These are phyloP conservation scores for Enteromius afrohamiltoni DNA, from an alignment of 2,797 vertebrate genomes.

Conservation along the genomic window DNA sequence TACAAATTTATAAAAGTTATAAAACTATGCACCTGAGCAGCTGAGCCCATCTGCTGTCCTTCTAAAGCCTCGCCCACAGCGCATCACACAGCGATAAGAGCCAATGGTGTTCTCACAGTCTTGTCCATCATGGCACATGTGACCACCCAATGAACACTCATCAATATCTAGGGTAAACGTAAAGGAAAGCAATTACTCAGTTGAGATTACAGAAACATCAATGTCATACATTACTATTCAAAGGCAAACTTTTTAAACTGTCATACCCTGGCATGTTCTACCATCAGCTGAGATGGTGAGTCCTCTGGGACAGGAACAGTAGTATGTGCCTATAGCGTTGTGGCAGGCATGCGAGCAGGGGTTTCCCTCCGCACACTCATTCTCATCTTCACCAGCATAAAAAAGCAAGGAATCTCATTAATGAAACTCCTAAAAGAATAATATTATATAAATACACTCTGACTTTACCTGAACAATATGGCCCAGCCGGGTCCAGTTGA, in stretches of 20 bases:
- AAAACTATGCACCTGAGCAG: conserved; percentile 82
- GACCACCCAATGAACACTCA: conserved; percentile 85
- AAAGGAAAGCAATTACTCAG: neutral
- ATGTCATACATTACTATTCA: neutral
- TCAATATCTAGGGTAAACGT: conserved; percentile 82
- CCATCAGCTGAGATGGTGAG: conserved; percentile 93
- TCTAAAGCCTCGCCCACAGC: conserved; percentile 87
- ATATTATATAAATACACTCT: neutral
- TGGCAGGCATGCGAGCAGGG: conserved; percentile 94
- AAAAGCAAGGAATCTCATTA: conserved; percentile 1
- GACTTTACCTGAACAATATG: conserved; percentile 88
- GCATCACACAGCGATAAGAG: conserved; percentile 87
- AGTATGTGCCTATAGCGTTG: conserved; percentile 90
- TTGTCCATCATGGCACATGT: conserved; percentile 82
- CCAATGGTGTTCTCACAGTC: conserved; percentile 93
- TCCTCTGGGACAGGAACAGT: conserved; percentile 92
- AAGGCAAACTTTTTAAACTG: neutral
- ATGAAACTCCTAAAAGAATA: neutral
- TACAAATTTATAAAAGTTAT: conserved; percentile 16
- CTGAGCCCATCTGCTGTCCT: conserved; percentile 84
- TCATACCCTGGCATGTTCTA: conserved; percentile 88
- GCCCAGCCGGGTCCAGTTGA: conserved; percentile 82
- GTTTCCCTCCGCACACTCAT: conserved; percentile 85
- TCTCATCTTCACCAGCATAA: conserved; percentile 82
- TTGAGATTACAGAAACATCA: conserved; percentile 8